Percentiles rank a stretch among this genome's conserved stretches.
Conservation (phyloP, 2,888 invertebrate genomes). For the Eupithecia centaureata region DNA sequence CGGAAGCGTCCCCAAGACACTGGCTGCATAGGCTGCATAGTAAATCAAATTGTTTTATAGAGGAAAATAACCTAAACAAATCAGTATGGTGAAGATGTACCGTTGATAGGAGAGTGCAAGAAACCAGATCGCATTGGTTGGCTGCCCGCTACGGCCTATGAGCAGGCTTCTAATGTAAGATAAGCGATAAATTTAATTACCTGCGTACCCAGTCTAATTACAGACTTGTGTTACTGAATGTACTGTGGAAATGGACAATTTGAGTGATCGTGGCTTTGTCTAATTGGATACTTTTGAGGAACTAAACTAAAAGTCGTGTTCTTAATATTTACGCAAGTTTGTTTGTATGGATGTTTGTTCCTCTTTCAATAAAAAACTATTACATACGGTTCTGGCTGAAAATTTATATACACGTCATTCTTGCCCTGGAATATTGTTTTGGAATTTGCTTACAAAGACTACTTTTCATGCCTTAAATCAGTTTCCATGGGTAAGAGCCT, state of each 20-base stretch:
- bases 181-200: slow-evolving; percentile 74
- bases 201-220: slow-evolving; percentile 58
- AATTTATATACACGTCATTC: too few species aligned
- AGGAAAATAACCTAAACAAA: slow-evolving; percentile 51
- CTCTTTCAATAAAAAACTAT: too few species aligned
- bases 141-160: slow-evolving; percentile 61
- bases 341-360: too few species aligned
- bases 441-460: too few species aligned
- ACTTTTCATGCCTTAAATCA: too few species aligned
- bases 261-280: slow-evolving; percentile 54
- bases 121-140: slow-evolving; percentile 66
- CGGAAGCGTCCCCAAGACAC: too few species aligned
- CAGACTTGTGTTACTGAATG: slow-evolving; percentile 57
- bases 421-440: too few species aligned
- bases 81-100: slow-evolving; percentile 64
- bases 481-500: too few species aligned
- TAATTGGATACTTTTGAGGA: slow-evolving; percentile 33
- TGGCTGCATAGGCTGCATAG: too few species aligned
- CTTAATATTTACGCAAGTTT: too few species aligned
- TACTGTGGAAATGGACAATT: slow-evolving; percentile 65
- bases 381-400: too few species aligned
- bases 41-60: slow-evolving; percentile 2
- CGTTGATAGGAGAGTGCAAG: slow-evolving; percentile 67
- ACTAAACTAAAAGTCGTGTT: not conserved
- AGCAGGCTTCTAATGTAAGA: slow-evolving; percentile 70